Conservation (phyloP, 2,888 invertebrate genomes). For the Lasioglossum figueresi region DNA sequence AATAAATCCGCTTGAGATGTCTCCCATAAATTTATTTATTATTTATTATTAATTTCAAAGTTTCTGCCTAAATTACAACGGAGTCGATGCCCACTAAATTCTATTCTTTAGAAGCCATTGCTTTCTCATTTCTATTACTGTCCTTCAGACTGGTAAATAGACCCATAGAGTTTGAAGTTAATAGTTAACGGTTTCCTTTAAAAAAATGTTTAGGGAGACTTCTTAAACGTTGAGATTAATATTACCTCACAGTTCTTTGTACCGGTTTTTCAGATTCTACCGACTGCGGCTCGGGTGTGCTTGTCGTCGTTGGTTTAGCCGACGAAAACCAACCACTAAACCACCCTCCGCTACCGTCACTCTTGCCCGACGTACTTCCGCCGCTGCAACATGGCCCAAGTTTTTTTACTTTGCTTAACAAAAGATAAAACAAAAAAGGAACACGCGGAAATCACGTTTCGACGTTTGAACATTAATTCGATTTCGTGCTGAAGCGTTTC, state of each 20-base stretch:
- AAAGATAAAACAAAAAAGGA: neutral
- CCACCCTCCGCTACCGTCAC: conserved; percentile 85
- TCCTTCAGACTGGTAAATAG: neutral
- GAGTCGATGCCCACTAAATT: neutral
- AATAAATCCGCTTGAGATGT: neutral
- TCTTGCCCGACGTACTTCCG: conserved; percentile 73
- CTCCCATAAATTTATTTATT: neutral
- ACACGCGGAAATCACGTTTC: conserved; percentile 12
- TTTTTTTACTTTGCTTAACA: conserved; percentile 68
- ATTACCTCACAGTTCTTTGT: conserved; percentile 84
- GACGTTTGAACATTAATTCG: neutral
- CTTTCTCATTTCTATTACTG: neutral
- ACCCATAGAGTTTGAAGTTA: neutral
- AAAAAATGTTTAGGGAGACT: neutral
- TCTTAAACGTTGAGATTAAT: conserved; percentile 19
- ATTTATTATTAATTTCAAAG: too few relatives aligned
- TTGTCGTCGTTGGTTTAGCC: conserved; percentile 74
- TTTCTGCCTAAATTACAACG: neutral
- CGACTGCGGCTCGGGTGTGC: conserved; percentile 71
- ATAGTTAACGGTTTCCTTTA: neutral
- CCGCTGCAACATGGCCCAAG: conserved; percentile 83
- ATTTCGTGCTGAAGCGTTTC: conserved; percentile 19
- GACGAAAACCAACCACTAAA: conserved; percentile 87
- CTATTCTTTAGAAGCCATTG: neutral
- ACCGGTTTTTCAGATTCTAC: conserved; percentile 76